These are phyloP conservation scores for Scolopax bukidnonensis DNA, from an alignment of 2,797 vertebrate genomes.

Conservation along the genomic window DNA sequence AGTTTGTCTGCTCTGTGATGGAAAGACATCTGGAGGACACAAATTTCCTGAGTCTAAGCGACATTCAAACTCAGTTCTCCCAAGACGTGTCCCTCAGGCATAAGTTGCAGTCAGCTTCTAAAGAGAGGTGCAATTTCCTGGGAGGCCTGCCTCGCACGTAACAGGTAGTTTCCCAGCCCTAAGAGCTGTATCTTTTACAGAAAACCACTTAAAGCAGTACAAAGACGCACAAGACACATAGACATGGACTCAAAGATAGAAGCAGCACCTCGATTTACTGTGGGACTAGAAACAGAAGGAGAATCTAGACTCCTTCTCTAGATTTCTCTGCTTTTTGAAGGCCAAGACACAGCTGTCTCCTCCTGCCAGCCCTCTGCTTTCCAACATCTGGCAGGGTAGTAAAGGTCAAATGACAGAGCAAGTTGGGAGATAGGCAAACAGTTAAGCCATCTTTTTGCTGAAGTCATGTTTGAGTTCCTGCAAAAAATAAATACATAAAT, in stretches of 20 bases:
- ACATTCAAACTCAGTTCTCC: background rate
- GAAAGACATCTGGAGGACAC: background rate
- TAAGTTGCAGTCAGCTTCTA: background rate
- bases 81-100: background rate
- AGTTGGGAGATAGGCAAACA: background rate
- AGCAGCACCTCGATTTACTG: slow-evolving; percentile 57
- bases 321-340: background rate
- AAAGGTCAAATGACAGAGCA: slow-evolving; percentile 10
- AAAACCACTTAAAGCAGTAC: slow-evolving; percentile 5
- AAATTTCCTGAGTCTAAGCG: background rate
- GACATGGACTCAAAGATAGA: slow-evolving; percentile 24
- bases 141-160: background rate
- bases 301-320: background rate
- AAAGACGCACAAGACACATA: slow-evolving; percentile 54
- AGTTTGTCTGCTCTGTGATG: background rate
- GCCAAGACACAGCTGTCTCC: background rate
- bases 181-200: background rate
- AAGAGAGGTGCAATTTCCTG: background rate
- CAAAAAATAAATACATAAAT: background rate
- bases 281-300: background rate
- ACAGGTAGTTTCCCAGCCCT: background rate
- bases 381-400: background rate
- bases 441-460: slow-evolving; percentile 35
- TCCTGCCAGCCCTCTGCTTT: slow-evolving; percentile 8
- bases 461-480: slow-evolving; percentile 47